phyloP scores from a whole-genome alignment of 2,888 invertebrate genomes.

The Aleiodes alternator region DNA sequence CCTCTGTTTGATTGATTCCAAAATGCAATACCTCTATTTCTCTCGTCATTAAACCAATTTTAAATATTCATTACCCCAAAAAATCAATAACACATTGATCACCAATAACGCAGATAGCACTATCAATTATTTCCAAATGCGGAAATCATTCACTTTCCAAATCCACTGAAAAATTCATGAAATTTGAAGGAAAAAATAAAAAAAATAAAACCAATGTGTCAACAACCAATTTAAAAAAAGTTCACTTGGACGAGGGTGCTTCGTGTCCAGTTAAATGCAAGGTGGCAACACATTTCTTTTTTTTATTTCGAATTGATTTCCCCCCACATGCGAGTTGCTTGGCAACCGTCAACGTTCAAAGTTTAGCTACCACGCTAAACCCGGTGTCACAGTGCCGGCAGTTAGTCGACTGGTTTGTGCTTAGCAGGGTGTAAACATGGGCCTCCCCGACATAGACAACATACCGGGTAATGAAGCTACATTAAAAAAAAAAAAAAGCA shows the following conservation, averaged over 20 bases:
- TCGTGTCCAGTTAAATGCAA: conserved; percentile 23
- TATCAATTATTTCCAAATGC: too few relatives aligned
- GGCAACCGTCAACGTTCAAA: conserved; percentile 65
- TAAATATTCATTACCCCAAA: too few relatives aligned
- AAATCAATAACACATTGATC: too few relatives aligned
- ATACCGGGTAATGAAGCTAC: conserved; percentile 66
- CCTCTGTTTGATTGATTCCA: too few relatives aligned
- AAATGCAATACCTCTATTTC: too few relatives aligned
- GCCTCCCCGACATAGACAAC: conserved; percentile 68
- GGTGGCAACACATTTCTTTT: conserved; percentile 4
- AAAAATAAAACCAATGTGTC: not conserved
- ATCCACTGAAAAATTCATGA: not conserved
- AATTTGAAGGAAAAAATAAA: too few relatives aligned
- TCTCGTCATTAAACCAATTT: too few relatives aligned
- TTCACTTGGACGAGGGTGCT: conserved; percentile 5
- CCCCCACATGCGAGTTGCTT: conserved; percentile 59
- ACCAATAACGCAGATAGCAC: too few relatives aligned
- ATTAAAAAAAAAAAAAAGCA: not conserved
- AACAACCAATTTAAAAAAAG: not conserved
- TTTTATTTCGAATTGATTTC: conserved; percentile 69
- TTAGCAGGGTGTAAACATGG: conserved; percentile 68
- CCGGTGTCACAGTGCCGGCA: conserved; percentile 61
- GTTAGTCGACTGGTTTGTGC: conserved; percentile 67
- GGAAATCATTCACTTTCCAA: too few relatives aligned
- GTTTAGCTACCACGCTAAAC: conserved; percentile 63